Evolutionary conservation across 2,113 vertebrate genomes (phyloP).

Genomic region (Benitochromis conjunctus): DNA sequence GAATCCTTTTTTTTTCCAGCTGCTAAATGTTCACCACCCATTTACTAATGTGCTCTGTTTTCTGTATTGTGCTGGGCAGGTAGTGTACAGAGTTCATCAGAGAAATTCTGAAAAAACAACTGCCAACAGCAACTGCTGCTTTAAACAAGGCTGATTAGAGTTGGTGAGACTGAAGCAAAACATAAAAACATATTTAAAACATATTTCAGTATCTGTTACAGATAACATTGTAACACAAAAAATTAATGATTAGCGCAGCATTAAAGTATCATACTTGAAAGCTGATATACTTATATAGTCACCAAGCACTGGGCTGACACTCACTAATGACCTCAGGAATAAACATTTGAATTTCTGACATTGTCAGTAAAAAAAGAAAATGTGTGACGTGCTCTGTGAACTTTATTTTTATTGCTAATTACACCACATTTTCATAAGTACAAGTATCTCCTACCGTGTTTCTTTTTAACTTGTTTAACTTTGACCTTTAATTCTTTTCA

Average conservation of each 20-base stretch:
- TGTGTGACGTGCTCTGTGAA: not conserved
- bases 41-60: not conserved
- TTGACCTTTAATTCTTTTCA: not conserved
- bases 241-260: not conserved
- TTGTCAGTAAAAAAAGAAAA: not conserved
- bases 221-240: not conserved
- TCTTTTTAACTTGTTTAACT: not conserved
- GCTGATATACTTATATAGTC: not conserved
- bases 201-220: not conserved
- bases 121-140: not conserved
- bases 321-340: not conserved
- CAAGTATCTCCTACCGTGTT: not conserved
- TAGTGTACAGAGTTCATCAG: not conserved
- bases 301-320: not conserved
- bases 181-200: rapidly evolving
- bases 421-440: not conserved
- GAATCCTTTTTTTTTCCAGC: not conserved
- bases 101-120: not conserved
- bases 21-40: not conserved
- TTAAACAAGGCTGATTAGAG: not conserved
- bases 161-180: not conserved
- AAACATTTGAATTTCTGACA: not conserved
- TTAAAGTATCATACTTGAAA: not conserved
- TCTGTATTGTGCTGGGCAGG: not conserved
- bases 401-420: not conserved